Evolutionary conservation across 1,140 invertebrate genomes (phyloP).

Genomic region (Varroa destructor): DNA sequence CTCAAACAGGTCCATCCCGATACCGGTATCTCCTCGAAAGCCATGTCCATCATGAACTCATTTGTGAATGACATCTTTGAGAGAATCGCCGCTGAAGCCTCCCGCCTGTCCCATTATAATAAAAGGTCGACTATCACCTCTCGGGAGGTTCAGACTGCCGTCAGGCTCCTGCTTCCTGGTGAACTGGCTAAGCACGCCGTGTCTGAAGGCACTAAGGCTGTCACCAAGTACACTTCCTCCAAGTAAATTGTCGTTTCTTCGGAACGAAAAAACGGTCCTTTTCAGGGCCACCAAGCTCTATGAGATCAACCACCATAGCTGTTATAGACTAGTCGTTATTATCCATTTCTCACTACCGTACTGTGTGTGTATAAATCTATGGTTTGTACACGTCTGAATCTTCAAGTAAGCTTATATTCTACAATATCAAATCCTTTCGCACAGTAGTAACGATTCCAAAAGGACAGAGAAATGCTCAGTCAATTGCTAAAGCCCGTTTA

Average conservation of each 20-base stretch:
- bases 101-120: constrained; percentile 39
- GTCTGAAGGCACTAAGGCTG: constrained; percentile 45
- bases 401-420: no score
- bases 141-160: constrained; percentile 42
- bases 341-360: no score
- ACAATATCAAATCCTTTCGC: no score
- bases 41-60: constrained; percentile 46
- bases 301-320: not conserved
- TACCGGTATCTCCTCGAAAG: constrained; percentile 49
- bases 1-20: constrained; percentile 57
- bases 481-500: no score
- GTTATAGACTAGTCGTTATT: no score
- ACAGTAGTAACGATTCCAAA: no score
- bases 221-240: constrained; percentile 43
- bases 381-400: no score
- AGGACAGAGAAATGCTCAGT: no score
- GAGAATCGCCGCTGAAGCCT: constrained; percentile 39
- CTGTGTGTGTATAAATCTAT: no score
- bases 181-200: constrained; percentile 44
- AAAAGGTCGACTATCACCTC: constrained; percentile 40
- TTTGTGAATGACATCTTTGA: constrained; percentile 43
- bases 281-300: constrained; percentile 20
- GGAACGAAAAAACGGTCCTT: constrained; percentile 22
- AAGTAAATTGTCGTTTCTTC: constrained; percentile 39
- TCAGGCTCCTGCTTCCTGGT: constrained; percentile 41